Percentiles rank a stretch among this genome's conserved stretches.
Evolutionary conservation across 2,113 vertebrate genomes (phyloP).

Genomic region (Pteropus alecto): DNA sequence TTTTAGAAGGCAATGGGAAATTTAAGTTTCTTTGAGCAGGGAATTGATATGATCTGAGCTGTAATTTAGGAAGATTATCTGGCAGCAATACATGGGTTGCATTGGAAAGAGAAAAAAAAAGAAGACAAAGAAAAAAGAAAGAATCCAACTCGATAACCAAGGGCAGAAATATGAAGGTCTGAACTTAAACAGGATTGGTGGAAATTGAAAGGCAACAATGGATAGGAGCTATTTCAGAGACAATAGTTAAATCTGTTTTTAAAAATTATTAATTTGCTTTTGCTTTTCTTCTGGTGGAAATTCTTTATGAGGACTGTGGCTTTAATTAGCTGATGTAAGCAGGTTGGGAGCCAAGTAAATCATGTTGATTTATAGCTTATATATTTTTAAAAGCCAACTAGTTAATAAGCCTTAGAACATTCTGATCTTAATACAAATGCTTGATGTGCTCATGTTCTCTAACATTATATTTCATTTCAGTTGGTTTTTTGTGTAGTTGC

Average conservation of each 20-base stretch:
- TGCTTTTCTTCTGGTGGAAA: conserved; percentile 47
- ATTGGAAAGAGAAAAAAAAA: not conserved
- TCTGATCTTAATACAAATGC: conserved; percentile 48
- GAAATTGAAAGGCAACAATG: not conserved
- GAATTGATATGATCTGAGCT: not conserved
- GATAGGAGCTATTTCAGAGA: not conserved
- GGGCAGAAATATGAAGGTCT: not conserved
- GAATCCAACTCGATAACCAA: not conserved
- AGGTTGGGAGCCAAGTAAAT: conserved; percentile 27
- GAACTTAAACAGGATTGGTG: not conserved
- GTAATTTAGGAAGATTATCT: conserved; percentile 49
- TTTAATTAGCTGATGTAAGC: conserved; percentile 41
- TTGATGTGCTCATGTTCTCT: conserved; percentile 43
- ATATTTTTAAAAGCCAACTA: not conserved
- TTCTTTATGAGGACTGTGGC: conserved; percentile 1
- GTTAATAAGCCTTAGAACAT: conserved; percentile 54
- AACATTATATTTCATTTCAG: conserved; percentile 21
- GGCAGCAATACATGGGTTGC: not conserved
- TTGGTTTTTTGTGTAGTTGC: not conserved
- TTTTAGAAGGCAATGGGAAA: conserved; percentile 36
- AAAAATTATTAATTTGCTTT: conserved; percentile 30
- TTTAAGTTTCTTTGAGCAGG: not conserved
- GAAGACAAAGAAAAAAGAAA: not conserved
- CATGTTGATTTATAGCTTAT: conserved; percentile 44
- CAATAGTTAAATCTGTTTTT: not conserved